Evolutionary conservation across 2,797 vertebrate genomes (phyloP), one percentile per base, ranked within the genome.

Genomic region (Crotalus adamanteus): DNA sequence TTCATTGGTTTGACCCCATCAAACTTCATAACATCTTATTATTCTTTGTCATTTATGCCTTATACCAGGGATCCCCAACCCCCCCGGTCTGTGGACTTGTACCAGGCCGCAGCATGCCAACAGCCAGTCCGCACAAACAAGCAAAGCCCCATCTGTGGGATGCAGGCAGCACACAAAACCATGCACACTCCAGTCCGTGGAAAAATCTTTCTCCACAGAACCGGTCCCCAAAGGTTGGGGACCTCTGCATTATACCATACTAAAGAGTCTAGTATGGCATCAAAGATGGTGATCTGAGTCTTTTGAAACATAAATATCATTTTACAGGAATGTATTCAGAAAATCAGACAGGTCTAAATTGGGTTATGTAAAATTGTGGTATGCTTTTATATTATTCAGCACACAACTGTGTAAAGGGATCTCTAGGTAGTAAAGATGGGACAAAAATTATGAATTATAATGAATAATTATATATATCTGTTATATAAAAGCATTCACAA

Each of bases 401-500:
- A 87, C 28, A 2, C 8, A 51, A 55, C 3, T 4, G 12, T 37
- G 3, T 60, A 37, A 14, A 91, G 56, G 37, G 22, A 47, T 85
- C 26, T 20, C 37, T 86, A 6, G 1, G 42, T 85, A 59, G n/a
- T 18, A 60, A 85, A 11, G n/a, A 18, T 53, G 47, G 88, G 47
- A 90, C 92, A 96, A 83, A 57, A 85, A 14, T 89, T 5, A 90
- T 89, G 18, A 65, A 28, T 90, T 92, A 69, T 31, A 69, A 69
- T 69, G 13, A n/a, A n/a, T 1, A 37, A 37, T 37, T 37, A 37
- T 37, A 37, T 91, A 5, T 37, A 95, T 92, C 87, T 28, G 0
- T 53, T 13, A 28, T 3, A 26, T 78, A 47, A 4, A 61, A 63
- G 14, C 37, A 3, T 20, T 20, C 22, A 91, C 94, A 95, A 57